Base-by-base conservation (phyloP, 2,797 vertebrate genomes). In the Schizothorax lantsangensis region DNA sequence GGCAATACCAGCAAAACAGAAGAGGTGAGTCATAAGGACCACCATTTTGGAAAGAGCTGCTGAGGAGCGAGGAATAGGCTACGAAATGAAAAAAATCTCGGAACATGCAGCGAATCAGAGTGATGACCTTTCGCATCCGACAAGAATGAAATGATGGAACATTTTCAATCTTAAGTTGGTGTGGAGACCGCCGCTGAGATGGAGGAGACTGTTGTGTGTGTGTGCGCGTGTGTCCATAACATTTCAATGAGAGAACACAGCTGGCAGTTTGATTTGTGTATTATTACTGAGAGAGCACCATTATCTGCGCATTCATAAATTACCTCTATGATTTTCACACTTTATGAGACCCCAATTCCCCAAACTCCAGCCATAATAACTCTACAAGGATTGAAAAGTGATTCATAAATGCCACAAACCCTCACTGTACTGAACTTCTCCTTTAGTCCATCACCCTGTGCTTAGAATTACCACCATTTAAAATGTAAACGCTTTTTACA, bases 41-140 rank as follows among this genome's bases (percentile, higher is more conserved):
- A 49, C 47, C 52, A 81, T 78, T 85, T 66, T 89, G 75, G 81
- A 82, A 78, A 86, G 81, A 88, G 21, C 40, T 85, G 59, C 59
- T 81, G 54, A 85, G 83, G 47, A 80, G 71, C 14, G 79, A 68
- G 66, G 23, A 81, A 83, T 14, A 17, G 59, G 23, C 66, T 52
- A 11, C 71, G 40, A 74, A 85, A 81, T 80, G 73, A 85, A 88
- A 84, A 45, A 88, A 85, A 52, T 49, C 78, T 79, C 26, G 19
- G 40, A 84, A 81, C 79, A 83, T 87, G 86, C 68, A 83, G 84
- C 57, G 23, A 83, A 66, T 85, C 83, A 81, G 72, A 90, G 74
- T 71, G 68, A 75, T 85, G 83, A 86, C 86, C 83, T 85, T 84
- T 87, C 45, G 19, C 83, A 87, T 73, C 79, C 30, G 45, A 78